These are phyloP conservation scores for Gallinago paraguaiae DNA, from an alignment of 2,113 vertebrate species.

Conservation along the genomic window DNA sequence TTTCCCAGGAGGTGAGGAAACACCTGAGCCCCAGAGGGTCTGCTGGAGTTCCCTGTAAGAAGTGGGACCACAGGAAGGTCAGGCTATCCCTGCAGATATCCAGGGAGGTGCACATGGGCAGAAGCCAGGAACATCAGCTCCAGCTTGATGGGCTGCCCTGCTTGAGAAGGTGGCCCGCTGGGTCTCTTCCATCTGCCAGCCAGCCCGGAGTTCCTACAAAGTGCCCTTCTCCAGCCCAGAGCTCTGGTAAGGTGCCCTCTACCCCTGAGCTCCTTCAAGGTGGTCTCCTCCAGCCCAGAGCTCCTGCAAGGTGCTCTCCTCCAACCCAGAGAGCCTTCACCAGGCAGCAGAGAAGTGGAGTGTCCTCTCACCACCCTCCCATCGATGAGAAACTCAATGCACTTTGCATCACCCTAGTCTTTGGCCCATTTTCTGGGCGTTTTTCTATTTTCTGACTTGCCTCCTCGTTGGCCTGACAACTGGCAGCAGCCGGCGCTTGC, in stretches of 20 bases:
- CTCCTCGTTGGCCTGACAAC: neutral
- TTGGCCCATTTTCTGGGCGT: neutral
- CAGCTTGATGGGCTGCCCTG: neutral
- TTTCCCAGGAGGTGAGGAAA: neutral
- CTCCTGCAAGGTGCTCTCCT: neutral
- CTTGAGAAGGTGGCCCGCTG: neutral
- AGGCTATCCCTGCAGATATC: neutral
- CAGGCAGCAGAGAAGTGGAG: neutral
- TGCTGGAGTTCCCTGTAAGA: neutral
- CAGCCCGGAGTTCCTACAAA: neutral
- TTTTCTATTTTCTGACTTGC: conserved; percentile 10
- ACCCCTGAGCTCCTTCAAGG: too few relatives aligned
- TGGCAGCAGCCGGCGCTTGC: neutral
- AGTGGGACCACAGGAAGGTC: neutral
- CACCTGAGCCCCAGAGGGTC: rapidly evolving
- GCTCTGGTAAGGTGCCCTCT: too few relatives aligned
- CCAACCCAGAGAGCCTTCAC: neutral
- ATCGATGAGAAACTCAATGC: neutral
- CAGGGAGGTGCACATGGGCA: neutral
- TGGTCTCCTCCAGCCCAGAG: neutral
- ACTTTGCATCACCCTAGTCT: rapidly evolving
- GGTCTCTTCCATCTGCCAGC: neutral
- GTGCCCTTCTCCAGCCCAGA: neutral
- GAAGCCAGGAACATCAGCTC: neutral
- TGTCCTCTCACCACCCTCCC: neutral